Base-by-base conservation (phyloP, 2,113 vertebrate species). In the Catharus fuscescens region DNA sequence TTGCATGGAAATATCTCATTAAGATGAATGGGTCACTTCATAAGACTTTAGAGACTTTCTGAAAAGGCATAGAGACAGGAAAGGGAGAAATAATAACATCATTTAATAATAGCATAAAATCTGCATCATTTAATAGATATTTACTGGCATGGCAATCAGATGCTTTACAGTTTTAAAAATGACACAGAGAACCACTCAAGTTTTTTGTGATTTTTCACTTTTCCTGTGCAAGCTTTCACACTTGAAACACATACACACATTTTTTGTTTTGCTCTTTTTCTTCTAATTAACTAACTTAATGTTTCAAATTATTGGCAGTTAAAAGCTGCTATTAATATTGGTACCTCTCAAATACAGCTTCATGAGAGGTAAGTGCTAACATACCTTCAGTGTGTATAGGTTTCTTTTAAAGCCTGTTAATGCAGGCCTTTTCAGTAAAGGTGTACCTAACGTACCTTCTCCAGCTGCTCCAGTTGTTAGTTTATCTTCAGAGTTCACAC, bases 1-100 rank as follows among this genome's bases (percentile, higher is more conserved):
- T 67, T 80, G 44, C 65, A 52, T 81, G 77, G 48, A 36, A 79
- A n/a, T 48, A 92, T 42, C 80, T 95, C 86, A 89, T 81, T 66
- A 81, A 93, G 86, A 89, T 79, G 80, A 95, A 89, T 57, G 50
- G 69, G 48, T 69, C 61, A 45, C 47, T 86, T 88, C 47, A 84
- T 17, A 67, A 67, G n/a, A 71, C 83, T 86, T 73, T 84, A 57
- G 86, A 90, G 88, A 80, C 20, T 42, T 87, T 87, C 67, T 86
- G 50, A 94, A 95, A 94, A 67, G 86, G 71, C 64, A 92, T 2
- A 40, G 32, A 85, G 53, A 80, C 13, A 47, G 32, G 21, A 86
- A 94, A 90, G 23, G 40, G 31, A 73, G 85, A 83, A 90, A 80
- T 73, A 10, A 80, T 7, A 80, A 61, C 62, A 80, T 79, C 34